Base-by-base conservation (phyloP, 2,888 invertebrate species). In the Hydrotaea diabolus region DNA sequence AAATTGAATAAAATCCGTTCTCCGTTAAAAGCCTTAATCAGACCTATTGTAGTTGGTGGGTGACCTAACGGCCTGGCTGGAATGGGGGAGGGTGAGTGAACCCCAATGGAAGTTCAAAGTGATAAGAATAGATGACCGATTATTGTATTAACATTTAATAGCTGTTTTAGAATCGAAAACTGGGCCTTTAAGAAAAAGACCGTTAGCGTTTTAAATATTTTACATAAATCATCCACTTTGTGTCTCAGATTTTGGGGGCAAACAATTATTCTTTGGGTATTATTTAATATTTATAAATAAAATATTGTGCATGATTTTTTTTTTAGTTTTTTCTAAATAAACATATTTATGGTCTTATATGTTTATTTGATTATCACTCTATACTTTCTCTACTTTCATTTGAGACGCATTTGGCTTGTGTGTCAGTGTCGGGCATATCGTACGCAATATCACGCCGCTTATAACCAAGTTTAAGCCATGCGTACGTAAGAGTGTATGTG, bases 371-470 rank as follows among this genome's bases (percentile, higher is more conserved):
- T 21, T 43, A 69, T 46, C 26, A 71, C 69, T 46, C 19, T 53
- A 21, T 74, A 82, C 85, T 85, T 85, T 85, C 85, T 59, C 82
- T 62, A 59, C 79, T 79, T 82, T 79, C 76, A 69, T 77, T 85
- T 36, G 53, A 66, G 62, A 72, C 36, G 71, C 53, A 43, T 66
- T 66, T 13, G 46, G 26, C 31, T 31, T 31, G 31, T n/a, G n/a
- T n/a, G n/a, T n/a, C n/a, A 17, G 11, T 43, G n/a, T 19, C 17
- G 11, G 26, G 43, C 23, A 49, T 62, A 15, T 26, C 36, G 59
- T 26, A 78, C 82, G 78, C 82, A 78, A 39, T 71, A 62, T n/a
- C 7, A 13, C 59, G 11, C 17, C 21, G 31, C n/a, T 49, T 31
- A 31, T 66, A 43, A 43, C 71, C 59, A 72, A 46, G n/a, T 31